Evolutionary conservation across 2,888 invertebrate genomes (phyloP).

Genomic region (Drosophila histrio): DNA sequence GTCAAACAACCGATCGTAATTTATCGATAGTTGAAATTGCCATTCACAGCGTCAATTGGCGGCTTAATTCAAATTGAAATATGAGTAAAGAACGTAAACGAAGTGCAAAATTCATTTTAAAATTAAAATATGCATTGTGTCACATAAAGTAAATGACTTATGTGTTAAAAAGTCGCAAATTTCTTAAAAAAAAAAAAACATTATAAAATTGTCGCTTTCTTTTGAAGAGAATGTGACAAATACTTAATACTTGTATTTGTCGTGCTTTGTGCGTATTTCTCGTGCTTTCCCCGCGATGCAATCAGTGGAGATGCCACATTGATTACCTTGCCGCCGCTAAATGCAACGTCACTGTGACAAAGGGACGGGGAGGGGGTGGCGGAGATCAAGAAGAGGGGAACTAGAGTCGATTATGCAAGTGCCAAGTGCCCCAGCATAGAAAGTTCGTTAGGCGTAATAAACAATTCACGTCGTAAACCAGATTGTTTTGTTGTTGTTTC

Average conservation of each 20-base stretch:
- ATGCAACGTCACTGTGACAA: constrained; percentile 39
- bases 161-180: background rate
- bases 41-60: constrained; percentile 15
- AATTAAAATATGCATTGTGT: background rate
- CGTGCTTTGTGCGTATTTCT: constrained; percentile 17
- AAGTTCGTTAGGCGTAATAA: constrained; percentile 75
- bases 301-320: constrained; percentile 54
- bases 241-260: constrained; percentile 15
- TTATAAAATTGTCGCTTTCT: constrained; percentile 39
- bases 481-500: constrained; percentile 45
- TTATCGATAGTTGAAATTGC: constrained; percentile 42
- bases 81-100: background rate
- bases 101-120: background rate
- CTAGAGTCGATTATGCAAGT: constrained; percentile 55
- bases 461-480: constrained; percentile 72
- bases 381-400: background rate
- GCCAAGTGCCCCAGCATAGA: constrained; percentile 62
- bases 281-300: constrained; percentile 52
- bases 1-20: constrained; percentile 16
- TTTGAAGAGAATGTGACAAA: constrained; percentile 34
- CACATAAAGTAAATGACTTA: background rate
- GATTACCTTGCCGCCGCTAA: constrained; percentile 56
- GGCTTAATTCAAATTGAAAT: constrained; percentile 15
- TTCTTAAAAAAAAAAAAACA: background rate
- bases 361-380: background rate